These are phyloP conservation scores for Quadriops clusia DNA, from an alignment of 2,888 invertebrate species.

Conservation along the genomic window DNA sequence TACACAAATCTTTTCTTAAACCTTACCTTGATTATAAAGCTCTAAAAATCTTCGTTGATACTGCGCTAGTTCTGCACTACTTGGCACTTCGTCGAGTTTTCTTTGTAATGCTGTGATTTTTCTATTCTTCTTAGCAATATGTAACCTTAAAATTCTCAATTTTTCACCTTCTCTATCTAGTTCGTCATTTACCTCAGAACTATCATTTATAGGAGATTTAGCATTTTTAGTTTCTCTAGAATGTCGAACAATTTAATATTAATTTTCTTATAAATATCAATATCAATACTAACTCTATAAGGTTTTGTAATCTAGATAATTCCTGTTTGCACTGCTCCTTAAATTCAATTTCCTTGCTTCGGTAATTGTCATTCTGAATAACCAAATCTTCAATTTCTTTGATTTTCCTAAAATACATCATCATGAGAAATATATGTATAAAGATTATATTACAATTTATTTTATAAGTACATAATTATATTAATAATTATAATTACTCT, in stretches of 20 bases:
- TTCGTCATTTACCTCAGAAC: slow-evolving; percentile 38
- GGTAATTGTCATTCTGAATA: slow-evolving; percentile 57
- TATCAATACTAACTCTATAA: slow-evolving; percentile 31
- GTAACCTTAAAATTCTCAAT: slow-evolving; percentile 48
- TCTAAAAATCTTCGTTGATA: slow-evolving; percentile 94
- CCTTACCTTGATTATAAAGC: slow-evolving; percentile 79
- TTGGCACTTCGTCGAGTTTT: slow-evolving; percentile 86
- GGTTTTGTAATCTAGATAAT: slow-evolving; percentile 41
- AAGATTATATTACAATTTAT: too few species aligned
- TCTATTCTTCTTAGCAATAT: slow-evolving; percentile 68
- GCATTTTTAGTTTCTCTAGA: slow-evolving; percentile 37
- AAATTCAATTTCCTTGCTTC: slow-evolving; percentile 60
- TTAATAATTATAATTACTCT: slow-evolving; percentile 30
- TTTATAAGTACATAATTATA: neutral
- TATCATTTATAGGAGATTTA: slow-evolving; percentile 34
- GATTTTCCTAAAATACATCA: slow-evolving; percentile 25
- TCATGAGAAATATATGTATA: too few species aligned
- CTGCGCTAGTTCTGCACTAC: slow-evolving; percentile 84
- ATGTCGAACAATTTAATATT: slow-evolving; percentile 15
- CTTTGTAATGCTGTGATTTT: slow-evolving; percentile 70
- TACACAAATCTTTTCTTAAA: slow-evolving; percentile 4
- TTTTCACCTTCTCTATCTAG: slow-evolving; percentile 51
- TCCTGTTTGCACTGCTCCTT: slow-evolving; percentile 62
- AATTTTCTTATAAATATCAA: slow-evolving; percentile 8
- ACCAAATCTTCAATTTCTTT: slow-evolving; percentile 49